Percentiles rank a stretch among this genome's conserved stretches.
Evolutionary conservation across 2,113 vertebrate species (phyloP).

Genomic region (Hemichromis elongatus): DNA sequence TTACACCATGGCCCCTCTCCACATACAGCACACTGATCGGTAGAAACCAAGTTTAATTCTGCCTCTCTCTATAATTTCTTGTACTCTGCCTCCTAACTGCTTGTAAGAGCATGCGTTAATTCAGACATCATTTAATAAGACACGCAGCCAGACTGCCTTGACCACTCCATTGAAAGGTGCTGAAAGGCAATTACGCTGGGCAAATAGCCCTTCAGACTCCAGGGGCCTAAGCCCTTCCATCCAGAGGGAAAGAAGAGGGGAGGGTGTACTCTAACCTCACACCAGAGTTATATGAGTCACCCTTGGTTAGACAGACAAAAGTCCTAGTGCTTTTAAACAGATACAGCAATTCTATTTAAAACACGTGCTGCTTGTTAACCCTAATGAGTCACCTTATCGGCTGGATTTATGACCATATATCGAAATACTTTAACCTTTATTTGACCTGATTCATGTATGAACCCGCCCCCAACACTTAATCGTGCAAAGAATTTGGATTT

Average conservation of each 20-base stretch:
- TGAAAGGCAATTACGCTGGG: conserved; percentile 73
- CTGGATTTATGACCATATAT: not conserved
- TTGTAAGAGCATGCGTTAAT: conserved; percentile 68
- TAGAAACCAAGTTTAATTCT: conserved; percentile 54
- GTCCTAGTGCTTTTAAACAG: not conserved
- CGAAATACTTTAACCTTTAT: not conserved
- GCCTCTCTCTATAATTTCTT: conserved; percentile 67
- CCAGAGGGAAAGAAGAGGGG: conserved; percentile 17
- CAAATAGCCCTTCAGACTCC: conserved; percentile 68
- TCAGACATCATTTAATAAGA: conserved; percentile 76
- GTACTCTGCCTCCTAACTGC: conserved; percentile 59
- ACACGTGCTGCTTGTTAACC: not conserved
- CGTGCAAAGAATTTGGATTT: not conserved
- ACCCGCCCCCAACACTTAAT: not conserved
- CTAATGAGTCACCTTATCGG: not conserved
- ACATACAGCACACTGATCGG: conserved; percentile 47
- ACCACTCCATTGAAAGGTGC: conserved; percentile 71
- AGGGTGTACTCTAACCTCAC: not conserved
- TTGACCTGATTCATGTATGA: not conserved
- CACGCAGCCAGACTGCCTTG: conserved; percentile 57
- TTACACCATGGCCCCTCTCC: not conserved
- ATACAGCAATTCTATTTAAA: not conserved
- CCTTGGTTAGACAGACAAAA: not conserved
- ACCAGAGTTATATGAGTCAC: conserved; percentile 11
- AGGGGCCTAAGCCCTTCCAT: conserved; percentile 55